Base-by-base conservation (phyloP, 2,888 invertebrate genomes). In the Peribatodes rhomboidaria region DNA sequence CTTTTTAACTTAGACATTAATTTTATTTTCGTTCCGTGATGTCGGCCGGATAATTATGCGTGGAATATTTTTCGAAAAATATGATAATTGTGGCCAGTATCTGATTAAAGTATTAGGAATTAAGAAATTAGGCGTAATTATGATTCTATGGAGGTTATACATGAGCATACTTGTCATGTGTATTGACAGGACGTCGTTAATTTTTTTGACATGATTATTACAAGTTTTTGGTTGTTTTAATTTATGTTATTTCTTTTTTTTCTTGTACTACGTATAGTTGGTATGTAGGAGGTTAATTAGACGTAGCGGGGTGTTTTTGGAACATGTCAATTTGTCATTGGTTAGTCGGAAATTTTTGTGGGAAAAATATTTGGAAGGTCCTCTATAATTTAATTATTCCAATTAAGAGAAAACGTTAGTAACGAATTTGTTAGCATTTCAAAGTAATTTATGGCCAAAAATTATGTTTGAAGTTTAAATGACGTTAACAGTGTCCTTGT, bases 31-130 rank as follows among this genome's bases (percentile, higher is more conserved):
- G 71, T 65, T 53, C 61, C 67, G 56, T 65, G 67, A 68, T 68
- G 65, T 65, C 70, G 64, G 65, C 16, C 46, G 53, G 41, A 63
- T 71, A 73, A 73, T 71, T 70, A 67, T 27, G 68, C 73, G 64
- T 69, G 67, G 73, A 73, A 73, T 71, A 73, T 69, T 70, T 73
- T 71, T 68, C 46, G 33, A 64, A 71, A 71, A 69, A 65, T 69
- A 72, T 69, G 69, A 65, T 65, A 65, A 64, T 55, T 52, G 66
- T 39, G 42, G 67, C 56, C 50, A 46, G 66, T 61, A 71, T 71
- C 70, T 66, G 73, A 73, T 73, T 73, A 69, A 63, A 57, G 65
- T 67, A 67, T 69, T 66, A 62, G 59, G 60, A 70, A 69, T 59
- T 60, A 65, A 59, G 50, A 65, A 52, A 65, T 65, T 55, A 59